Percentiles rank a stretch among this genome's conserved stretches.
These are phyloP conservation scores for Crambe crambe DNA, from an alignment of 37 sponge, comb jelly and placozoan genomes.

Conservation along the genomic window DNA sequence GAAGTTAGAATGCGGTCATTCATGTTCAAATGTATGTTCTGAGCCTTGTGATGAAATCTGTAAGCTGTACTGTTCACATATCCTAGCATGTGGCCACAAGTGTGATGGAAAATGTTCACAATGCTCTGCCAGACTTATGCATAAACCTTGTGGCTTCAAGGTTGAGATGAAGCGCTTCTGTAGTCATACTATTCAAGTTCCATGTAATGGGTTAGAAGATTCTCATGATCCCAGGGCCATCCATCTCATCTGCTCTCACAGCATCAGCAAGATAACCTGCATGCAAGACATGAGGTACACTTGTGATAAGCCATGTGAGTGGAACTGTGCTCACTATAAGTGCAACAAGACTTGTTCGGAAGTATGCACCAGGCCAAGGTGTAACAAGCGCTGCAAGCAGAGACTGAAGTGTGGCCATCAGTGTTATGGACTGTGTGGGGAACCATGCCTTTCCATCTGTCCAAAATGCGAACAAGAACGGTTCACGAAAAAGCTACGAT, in stretches of 20 bases:
- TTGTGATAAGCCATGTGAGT: constrained; percentile 37
- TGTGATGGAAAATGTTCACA: constrained; percentile 66
- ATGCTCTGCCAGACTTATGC: constrained; percentile 30
- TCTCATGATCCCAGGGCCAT: neutral
- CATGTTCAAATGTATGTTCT: constrained; percentile 58
- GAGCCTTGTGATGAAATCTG: constrained; percentile 38
- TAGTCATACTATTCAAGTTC: constrained; percentile 14
- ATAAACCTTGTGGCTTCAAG: constrained; percentile 19
- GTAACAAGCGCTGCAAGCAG: constrained; percentile 58
- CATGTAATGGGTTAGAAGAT: neutral
- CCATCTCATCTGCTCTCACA: neutral
- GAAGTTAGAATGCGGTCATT: constrained; percentile 38
- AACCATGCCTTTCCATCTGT: constrained; percentile 65
- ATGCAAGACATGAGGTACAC: neutral
- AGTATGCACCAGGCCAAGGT: constrained; percentile 48
- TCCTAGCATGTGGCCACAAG: constrained; percentile 70
- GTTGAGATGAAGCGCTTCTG: constrained; percentile 14
- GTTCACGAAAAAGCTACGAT: constrained; percentile 13
- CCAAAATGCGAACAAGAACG: constrained; percentile 34
- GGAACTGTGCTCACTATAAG: constrained; percentile 36
- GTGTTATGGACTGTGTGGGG: constrained; percentile 79
- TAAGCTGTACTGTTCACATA: constrained; percentile 8
- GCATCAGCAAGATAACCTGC: neutral
- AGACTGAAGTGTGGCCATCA: constrained; percentile 61
- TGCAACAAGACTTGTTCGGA: constrained; percentile 63